Evolutionary conservation across 2,888 invertebrate species (phyloP).

Genomic region (Sphaerophoria rueppellii): DNA sequence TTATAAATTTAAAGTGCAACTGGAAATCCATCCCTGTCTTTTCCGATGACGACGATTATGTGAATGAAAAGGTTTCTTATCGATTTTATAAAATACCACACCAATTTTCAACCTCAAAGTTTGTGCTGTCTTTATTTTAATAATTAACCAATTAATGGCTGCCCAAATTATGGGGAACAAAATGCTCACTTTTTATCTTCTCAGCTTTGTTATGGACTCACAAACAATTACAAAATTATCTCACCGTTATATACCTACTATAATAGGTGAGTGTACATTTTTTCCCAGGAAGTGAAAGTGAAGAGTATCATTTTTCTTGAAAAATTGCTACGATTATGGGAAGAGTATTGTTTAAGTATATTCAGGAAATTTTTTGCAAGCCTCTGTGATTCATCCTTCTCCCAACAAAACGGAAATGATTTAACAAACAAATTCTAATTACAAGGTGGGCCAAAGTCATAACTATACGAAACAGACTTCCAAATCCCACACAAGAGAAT

Average conservation of each 20-base stretch:
- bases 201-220: conserved; percentile 9
- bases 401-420: conserved; percentile 10
- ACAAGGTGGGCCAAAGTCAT: conserved; percentile 22
- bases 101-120: not conserved
- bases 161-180: conserved; percentile 11
- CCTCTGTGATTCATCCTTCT: conserved; percentile 3
- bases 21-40: no score
- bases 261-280: not conserved
- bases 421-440: conserved; percentile 13
- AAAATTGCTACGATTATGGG: not conserved
- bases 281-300: conserved; percentile 31
- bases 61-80: not conserved
- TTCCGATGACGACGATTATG: no score
- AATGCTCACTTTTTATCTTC: not conserved
- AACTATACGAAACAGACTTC: not conserved
- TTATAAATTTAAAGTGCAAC: no score
- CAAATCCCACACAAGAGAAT: conserved; percentile 39
- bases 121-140: not conserved
- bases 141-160: conserved; percentile 7
- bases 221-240: conserved; percentile 27
- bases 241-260: conserved; percentile 14
- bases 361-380: no score
- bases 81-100: conserved; percentile 10
- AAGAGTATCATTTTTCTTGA: conserved; percentile 3
- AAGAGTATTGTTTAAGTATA: no score